Conservation (phyloP, 2,797 vertebrate species). For the Tangara arthus region DNA sequence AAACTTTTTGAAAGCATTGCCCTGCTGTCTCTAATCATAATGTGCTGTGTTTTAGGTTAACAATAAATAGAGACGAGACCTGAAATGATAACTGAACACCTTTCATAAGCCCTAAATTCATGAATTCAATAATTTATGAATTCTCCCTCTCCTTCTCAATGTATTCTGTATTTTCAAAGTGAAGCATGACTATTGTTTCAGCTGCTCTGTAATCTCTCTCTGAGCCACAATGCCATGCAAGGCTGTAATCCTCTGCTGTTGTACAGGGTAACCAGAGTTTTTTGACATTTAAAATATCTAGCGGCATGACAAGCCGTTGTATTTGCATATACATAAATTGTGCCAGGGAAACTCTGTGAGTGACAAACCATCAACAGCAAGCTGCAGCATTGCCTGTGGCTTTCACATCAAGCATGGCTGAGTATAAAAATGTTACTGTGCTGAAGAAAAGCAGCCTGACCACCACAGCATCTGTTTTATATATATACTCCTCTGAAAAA, state of each 20-base stretch:
- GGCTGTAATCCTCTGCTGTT: background rate
- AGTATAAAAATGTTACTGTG: background rate
- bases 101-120: background rate
- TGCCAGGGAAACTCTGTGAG: conserved; percentile 22
- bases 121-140: background rate
- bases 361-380: conserved; percentile 36
- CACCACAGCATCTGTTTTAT: background rate
- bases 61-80: background rate
- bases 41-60: background rate
- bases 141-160: background rate
- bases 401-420: conserved; percentile 2
- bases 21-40: background rate
- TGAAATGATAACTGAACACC: background rate
- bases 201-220: background rate
- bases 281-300: conserved; percentile 49
- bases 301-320: background rate
- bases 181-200: background rate
- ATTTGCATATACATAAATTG: conserved; percentile 38
- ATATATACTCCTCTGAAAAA: background rate
- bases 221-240: background rate
- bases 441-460: background rate
- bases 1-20: background rate
- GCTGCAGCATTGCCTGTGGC: conserved; percentile 24
- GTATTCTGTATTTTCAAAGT: background rate
- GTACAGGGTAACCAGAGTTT: conserved; percentile 11